Percentiles rank a stretch among this genome's conserved stretches.
These are phyloP conservation scores for Hucho hucho DNA, from an alignment of 2,113 vertebrate species.

Conservation along the genomic window DNA sequence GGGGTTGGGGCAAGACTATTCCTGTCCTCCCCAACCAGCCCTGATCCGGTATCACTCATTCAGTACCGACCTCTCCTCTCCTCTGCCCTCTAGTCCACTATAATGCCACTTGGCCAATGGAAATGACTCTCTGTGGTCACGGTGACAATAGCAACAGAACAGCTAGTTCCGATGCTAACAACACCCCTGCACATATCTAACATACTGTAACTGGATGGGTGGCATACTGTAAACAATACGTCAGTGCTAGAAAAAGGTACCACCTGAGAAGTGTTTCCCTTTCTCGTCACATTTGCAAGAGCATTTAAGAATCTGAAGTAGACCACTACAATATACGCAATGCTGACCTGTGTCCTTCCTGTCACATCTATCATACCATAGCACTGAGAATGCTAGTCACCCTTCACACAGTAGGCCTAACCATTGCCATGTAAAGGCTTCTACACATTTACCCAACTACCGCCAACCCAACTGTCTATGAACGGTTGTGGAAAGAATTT, in stretches of 20 bases:
- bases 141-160: neutral
- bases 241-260: too few species aligned
- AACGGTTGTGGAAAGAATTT: too few species aligned
- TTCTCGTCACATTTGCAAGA: too few species aligned
- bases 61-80: constrained; percentile 35
- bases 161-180: neutral
- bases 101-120: neutral
- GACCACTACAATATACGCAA: too few species aligned
- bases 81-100: constrained; percentile 3
- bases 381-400: constrained; percentile 1
- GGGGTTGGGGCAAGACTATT: constrained; percentile 54
- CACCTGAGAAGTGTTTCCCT: too few species aligned
- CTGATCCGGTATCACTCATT: constrained; percentile 57
- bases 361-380: neutral
- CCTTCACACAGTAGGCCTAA: neutral
- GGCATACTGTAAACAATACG: too few species aligned
- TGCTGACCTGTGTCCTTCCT: neutral
- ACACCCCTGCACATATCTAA: neutral
- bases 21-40: constrained; percentile 57
- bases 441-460: too few species aligned
- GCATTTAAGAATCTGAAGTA: too few species aligned
- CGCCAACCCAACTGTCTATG: too few species aligned
- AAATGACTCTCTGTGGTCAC: neutral
- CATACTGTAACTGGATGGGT: neutral
- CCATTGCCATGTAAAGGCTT: too few species aligned